phyloP scores from a whole-genome alignment of 2,888 invertebrate genomes.

The Noctua pronuba region DNA sequence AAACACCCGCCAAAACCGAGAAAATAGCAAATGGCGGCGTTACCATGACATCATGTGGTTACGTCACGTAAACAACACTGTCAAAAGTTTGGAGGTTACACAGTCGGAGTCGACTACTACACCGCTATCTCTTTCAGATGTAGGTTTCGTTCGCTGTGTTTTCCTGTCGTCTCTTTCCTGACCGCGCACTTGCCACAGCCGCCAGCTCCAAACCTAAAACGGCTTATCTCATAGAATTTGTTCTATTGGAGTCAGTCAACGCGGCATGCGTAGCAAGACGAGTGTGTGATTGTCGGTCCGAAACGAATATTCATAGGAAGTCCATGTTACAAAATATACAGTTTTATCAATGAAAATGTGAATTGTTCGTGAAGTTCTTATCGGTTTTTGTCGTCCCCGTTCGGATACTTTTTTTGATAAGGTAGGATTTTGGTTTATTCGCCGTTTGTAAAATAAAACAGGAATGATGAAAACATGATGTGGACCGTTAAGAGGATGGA shows the following conservation, averaged over 20 bases:
- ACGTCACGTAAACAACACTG: conserved; percentile 81
- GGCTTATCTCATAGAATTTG: conserved; percentile 70
- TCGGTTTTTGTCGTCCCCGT: conserved; percentile 52
- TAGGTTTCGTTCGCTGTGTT: conserved; percentile 66
- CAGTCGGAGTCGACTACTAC: conserved; percentile 58
- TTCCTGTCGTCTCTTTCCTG: conserved; percentile 76
- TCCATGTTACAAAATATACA: conserved; percentile 46
- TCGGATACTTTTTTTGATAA: conserved; percentile 66
- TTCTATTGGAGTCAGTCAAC: conserved; percentile 76
- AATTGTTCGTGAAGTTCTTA: conserved; percentile 58
- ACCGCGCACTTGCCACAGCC: conserved; percentile 60
- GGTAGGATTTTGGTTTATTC: conserved; percentile 59
- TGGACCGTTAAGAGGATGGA: conserved; percentile 1
- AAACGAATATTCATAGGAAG: conserved; percentile 50
- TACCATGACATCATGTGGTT: conserved; percentile 87
- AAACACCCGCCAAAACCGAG: conserved; percentile 65
- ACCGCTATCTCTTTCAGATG: conserved; percentile 71
- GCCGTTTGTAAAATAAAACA: conserved; percentile 14
- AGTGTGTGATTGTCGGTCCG: conserved; percentile 60
- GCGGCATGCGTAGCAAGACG: conserved; percentile 70
- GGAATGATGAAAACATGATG: conserved; percentile 9
- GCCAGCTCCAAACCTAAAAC: conserved; percentile 64
- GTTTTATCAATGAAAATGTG: conserved; percentile 80
- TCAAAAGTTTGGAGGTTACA: conserved; percentile 61
- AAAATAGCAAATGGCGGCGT: conserved; percentile 70